phyloP scores from a whole-genome alignment of 2,797 vertebrate species.

The Haliaeetus albicilla region DNA sequence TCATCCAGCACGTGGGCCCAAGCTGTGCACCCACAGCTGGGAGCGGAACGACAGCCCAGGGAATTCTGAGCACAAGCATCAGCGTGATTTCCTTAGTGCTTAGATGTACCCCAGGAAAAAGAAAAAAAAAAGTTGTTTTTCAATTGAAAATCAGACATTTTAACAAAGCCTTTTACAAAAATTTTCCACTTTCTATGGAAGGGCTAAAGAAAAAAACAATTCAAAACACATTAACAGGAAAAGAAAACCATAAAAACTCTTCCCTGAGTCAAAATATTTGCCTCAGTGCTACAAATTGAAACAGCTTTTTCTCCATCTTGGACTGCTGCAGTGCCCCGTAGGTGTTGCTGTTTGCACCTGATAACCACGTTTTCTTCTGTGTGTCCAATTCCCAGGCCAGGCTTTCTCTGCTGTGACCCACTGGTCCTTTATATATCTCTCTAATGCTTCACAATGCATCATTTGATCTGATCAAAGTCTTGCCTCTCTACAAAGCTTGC shows the following conservation, averaged over 20 bases:
- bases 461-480: background rate
- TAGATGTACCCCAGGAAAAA: background rate
- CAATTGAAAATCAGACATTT: background rate
- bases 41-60: background rate
- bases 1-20: background rate
- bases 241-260: background rate
- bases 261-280: background rate
- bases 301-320: background rate
- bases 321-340: background rate
- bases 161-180: background rate
- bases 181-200: background rate
- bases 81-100: background rate
- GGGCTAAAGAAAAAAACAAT: background rate
- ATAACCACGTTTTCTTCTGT: background rate
- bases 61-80: background rate
- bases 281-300: background rate
- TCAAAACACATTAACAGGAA: background rate
- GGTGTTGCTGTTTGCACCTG: background rate
- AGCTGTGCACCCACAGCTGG: accelerated
- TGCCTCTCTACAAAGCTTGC: background rate
- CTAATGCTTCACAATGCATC: background rate
- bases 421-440: background rate
- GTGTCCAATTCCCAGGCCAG: background rate
- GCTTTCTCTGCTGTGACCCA: background rate
- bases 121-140: background rate